Evolutionary conservation across 2,888 invertebrate species (phyloP).

Genomic region (Eilema sororculum): DNA sequence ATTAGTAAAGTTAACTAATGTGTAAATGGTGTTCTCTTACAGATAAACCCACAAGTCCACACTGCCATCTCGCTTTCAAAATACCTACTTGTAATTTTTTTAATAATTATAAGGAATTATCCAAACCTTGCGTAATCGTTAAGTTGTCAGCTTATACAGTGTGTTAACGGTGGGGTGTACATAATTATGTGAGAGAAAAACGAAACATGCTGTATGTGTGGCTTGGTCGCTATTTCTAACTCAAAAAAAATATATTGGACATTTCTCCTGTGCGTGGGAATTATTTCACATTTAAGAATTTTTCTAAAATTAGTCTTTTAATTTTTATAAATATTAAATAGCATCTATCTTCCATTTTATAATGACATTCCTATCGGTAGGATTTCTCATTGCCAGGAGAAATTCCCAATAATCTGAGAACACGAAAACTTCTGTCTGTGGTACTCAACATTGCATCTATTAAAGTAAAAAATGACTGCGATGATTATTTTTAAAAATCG

Average conservation of each 20-base stretch:
- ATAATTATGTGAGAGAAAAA: conserved; percentile 51
- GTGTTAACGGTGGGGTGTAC: conserved; percentile 61
- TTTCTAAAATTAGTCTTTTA: conserved; percentile 6
- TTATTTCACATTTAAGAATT: conserved; percentile 9
- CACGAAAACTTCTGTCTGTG: neutral
- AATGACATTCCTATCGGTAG: conserved; percentile 21
- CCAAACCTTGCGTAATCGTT: conserved; percentile 44
- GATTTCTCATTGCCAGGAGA: conserved; percentile 15
- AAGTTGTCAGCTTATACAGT: conserved; percentile 52
- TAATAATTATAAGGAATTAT: conserved; percentile 59
- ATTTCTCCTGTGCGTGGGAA: conserved; percentile 15
- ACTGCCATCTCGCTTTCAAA: conserved; percentile 86
- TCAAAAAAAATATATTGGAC: conserved; percentile 7
- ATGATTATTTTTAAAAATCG: neutral
- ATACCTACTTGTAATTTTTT: conserved; percentile 69
- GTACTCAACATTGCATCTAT: neutral
- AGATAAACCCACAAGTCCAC: conserved; percentile 76
- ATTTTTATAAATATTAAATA: conserved; percentile 5
- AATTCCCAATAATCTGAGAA: conserved; percentile 3
- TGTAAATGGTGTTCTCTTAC: conserved; percentile 50
- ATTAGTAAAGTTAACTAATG: no score
- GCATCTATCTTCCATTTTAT: conserved; percentile 21
- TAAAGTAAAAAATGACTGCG: neutral
- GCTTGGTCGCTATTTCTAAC: conserved; percentile 31
- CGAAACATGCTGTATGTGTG: conserved; percentile 40